Evolutionary conservation across 2,113 vertebrate species (phyloP).

Genomic region (Fukomys damarensis): DNA sequence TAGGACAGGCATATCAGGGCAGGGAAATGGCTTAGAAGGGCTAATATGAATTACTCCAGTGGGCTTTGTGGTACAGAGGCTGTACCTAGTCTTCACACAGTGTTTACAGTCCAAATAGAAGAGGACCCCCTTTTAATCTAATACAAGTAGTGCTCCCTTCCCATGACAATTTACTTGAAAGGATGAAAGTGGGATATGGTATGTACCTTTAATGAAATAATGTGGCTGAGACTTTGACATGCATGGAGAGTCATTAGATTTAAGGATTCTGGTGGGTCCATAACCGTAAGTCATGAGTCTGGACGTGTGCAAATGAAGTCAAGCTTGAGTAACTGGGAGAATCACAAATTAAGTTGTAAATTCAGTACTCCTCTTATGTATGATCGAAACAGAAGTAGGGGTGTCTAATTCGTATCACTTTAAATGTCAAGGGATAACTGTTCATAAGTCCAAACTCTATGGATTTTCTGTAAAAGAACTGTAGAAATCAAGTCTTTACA

Average conservation of each 20-base stretch:
- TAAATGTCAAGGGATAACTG: not conserved
- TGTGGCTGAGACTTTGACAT: not conserved
- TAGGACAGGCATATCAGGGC: not conserved
- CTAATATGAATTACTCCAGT: not conserved
- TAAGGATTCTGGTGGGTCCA: not conserved
- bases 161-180: not conserved
- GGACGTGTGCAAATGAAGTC: not conserved
- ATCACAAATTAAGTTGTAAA: constrained; percentile 21
- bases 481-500: constrained; percentile 74
- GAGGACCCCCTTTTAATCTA: not conserved
- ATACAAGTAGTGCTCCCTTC: not conserved
- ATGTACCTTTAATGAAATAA: not conserved
- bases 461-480: constrained; percentile 70
- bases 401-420: not conserved
- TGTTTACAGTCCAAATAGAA: not conserved
- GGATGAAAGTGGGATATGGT: not conserved
- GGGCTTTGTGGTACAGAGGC: fast-evolving
- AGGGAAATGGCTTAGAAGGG: not conserved
- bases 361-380: not conserved
- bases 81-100: not conserved
- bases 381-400: not conserved
- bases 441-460: not conserved
- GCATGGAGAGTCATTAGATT: not conserved
- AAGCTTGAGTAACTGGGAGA: not conserved
- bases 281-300: not conserved